Conservation (phyloP, 2,797 vertebrate genomes). For the Austrolebias charrua region DNA sequence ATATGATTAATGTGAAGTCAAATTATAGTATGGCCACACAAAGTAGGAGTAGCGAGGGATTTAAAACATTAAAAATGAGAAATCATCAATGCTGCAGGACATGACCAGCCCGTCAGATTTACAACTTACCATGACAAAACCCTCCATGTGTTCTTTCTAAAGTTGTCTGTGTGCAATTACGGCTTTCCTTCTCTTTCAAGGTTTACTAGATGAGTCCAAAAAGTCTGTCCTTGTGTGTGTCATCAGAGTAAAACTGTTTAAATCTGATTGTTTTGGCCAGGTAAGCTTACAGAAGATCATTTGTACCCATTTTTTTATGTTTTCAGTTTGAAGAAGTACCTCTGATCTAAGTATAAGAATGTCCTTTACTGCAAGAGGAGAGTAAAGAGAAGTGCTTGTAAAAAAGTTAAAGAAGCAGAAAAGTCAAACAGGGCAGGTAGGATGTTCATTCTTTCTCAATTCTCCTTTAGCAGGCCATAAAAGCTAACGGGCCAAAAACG, state of each 20-base stretch:
- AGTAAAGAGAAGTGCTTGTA: slow-evolving; percentile 49
- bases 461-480: slow-evolving; percentile 77
- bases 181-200: slow-evolving; percentile 63
- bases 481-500: slow-evolving; percentile 75
- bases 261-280: slow-evolving; percentile 46
- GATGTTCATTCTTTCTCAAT: slow-evolving; percentile 71
- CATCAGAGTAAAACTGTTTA: slow-evolving; percentile 52
- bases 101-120: slow-evolving; percentile 61
- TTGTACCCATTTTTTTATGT: slow-evolving; percentile 49
- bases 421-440: slow-evolving; percentile 69
- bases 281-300: slow-evolving; percentile 57
- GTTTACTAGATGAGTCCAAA: slow-evolving; percentile 55
- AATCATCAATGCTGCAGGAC: slow-evolving; percentile 33
- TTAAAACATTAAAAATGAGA: slow-evolving; percentile 42
- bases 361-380: slow-evolving; percentile 48
- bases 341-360: slow-evolving; percentile 50
- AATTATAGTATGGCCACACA: slow-evolving; percentile 59
- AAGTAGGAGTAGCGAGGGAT: slow-evolving; percentile 24
- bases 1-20: slow-evolving; percentile 51
- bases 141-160: slow-evolving; percentile 62
- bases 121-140: slow-evolving; percentile 60
- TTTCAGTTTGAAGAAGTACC: slow-evolving; percentile 54
- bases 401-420: slow-evolving; percentile 48
- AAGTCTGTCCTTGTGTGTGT: slow-evolving; percentile 42
- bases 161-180: slow-evolving; percentile 69